Conservation (phyloP, 2,888 invertebrate species). For the Periphyllus acericola region DNA sequence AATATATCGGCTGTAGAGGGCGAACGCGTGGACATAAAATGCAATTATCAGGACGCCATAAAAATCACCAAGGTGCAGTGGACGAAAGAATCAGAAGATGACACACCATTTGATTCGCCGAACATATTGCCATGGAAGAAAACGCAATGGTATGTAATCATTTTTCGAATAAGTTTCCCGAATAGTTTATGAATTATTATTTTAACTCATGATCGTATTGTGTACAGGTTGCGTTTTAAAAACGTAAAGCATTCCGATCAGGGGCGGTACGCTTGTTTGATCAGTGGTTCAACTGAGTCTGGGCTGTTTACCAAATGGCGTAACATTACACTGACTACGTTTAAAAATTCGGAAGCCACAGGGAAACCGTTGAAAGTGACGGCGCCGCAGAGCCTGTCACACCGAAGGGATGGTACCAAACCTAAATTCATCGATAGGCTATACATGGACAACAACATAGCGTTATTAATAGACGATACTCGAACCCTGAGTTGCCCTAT, state of each 20-base stretch:
- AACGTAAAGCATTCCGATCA: conserved; percentile 69
- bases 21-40: conserved; percentile 44
- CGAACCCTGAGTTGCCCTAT: conserved; percentile 35
- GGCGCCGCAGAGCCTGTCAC: conserved; percentile 30
- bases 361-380: conserved; percentile 19
- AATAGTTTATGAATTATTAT: neutral
- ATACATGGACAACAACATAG: conserved; percentile 41
- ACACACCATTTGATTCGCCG: neutral
- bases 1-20: conserved; percentile 39
- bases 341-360: conserved; percentile 4
- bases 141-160: conserved; percentile 27
- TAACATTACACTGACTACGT: conserved; percentile 65
- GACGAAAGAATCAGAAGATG: conserved; percentile 46
- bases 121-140: conserved; percentile 8
- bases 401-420: conserved; percentile 46
- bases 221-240: conserved; percentile 58
- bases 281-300: conserved; percentile 57
- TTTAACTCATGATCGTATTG: neutral
- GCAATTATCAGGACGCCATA: conserved; percentile 30
- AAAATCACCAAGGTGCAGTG: conserved; percentile 38
- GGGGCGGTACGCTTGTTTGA: conserved; percentile 69
- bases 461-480: conserved; percentile 9
- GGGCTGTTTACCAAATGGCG: conserved; percentile 63
- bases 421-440: conserved; percentile 34
- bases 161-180: neutral